Base-by-base conservation (phyloP, 2,797 vertebrate genomes). In the Chaetophractus vellerosus region DNA sequence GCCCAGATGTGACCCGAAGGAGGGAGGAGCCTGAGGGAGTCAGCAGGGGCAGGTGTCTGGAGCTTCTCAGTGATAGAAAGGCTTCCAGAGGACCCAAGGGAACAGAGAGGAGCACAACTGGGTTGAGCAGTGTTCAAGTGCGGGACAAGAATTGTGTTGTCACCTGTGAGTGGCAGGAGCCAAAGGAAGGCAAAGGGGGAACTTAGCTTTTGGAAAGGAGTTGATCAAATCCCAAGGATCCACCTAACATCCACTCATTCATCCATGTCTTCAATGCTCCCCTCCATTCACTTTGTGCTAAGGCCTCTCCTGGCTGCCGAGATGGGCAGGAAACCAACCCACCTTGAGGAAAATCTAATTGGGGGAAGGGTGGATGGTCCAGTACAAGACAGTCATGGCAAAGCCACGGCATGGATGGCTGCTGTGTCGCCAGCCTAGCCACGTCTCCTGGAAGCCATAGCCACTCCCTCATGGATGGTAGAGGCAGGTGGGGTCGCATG, bases 301-400 rank as follows among this genome's bases (percentile, higher is more conserved):
- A 28, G n/a, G 19, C 45, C 28, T 23, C 26, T 41, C 12, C 38
- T 10, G 16, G 18, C 19, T 57, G 18, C 26, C 52, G 28, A 83
- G 3, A 31, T 9, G 24, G 31, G 26, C 26, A 28, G 57, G 50
- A 50, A 50, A 50, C 48, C 9, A 9, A 9, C 48, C 48, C 14
- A 14, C 48, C 14, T 50, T 5, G 2, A 28, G 38, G 24, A 36
- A n/a, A n/a, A n/a, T n/a, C n/a, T n/a, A n/a, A n/a, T n/a, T n/a
- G n/a, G n/a, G n/a, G n/a, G n/a, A n/a, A 18, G 0, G 4, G 2
- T 0, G 80, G 16, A 31, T 8, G 6, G 1, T 16, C 23, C 10
- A 31, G 3, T 41, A n/a, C 9, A 31, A 18, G n/a, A 41, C 19
- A 74, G 14, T n/a, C 11, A 14, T 2, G 9, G 33, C 24, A 31